phyloP scores from a whole-genome alignment of 1,140 invertebrate species.

The Eriocheir sinensis region DNA sequence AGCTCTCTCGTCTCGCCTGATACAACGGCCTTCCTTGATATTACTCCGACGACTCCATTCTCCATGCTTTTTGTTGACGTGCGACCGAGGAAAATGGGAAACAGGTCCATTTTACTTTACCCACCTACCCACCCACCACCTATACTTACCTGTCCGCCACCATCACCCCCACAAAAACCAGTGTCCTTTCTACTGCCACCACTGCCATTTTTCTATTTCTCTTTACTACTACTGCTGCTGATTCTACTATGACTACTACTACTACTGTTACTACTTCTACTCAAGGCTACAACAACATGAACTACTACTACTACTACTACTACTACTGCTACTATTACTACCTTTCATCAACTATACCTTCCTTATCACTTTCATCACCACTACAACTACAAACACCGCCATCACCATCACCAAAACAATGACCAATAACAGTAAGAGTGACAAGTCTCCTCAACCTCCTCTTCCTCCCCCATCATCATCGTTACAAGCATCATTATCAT shows the following conservation, averaged over 20 bases:
- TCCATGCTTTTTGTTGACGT: neutral
- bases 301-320: too few species aligned
- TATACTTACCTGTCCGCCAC: neutral
- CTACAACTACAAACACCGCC: neutral
- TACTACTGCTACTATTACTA: neutral
- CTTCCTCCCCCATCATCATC: too few species aligned
- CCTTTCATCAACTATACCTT: too few species aligned
- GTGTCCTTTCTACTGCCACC: neutral
- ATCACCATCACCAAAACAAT: too few species aligned
- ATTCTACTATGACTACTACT: neutral
- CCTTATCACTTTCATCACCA: neutral
- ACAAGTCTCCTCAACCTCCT: too few species aligned
- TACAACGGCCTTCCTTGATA: neutral
- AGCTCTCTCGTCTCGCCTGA: neutral
- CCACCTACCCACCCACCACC: neutral
- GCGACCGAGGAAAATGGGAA: neutral
- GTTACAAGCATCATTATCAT: too few species aligned
- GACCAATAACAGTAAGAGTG: too few species aligned
- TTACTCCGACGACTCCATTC: conserved; percentile 7
- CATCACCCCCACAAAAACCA: neutral
- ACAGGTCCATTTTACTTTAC: neutral
- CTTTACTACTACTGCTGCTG: too few species aligned
- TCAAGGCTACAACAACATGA: too few species aligned
- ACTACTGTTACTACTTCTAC: neutral
- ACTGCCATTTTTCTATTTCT: too few species aligned